Evolutionary conservation across 2,888 invertebrate genomes (phyloP).

Genomic region (Drosophila neonasuta): DNA sequence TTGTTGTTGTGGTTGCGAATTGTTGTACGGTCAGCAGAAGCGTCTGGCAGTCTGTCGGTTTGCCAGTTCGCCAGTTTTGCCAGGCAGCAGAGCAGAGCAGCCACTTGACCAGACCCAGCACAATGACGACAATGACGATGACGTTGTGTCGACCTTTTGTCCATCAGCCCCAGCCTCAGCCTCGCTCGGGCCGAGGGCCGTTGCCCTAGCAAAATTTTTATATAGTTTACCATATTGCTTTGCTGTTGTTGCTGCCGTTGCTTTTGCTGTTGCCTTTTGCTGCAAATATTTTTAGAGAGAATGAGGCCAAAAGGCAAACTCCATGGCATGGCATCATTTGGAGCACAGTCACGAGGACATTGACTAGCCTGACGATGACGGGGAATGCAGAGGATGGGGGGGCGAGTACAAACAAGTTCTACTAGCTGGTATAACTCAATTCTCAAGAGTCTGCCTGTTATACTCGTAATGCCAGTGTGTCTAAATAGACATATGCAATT

Average conservation of each 20-base stretch:
- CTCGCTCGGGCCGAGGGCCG: conserved; percentile 27
- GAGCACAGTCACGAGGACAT: conserved; percentile 36
- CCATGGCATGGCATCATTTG: conserved; percentile 66
- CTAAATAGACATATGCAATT: conserved; percentile 68
- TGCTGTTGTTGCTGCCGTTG: conserved; percentile 26
- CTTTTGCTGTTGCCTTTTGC: conserved; percentile 30
- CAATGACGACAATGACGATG: conserved; percentile 70
- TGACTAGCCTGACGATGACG: neutral
- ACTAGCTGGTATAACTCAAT: conserved; percentile 59
- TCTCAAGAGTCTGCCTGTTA: conserved; percentile 34
- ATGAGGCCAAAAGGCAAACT: conserved; percentile 69
- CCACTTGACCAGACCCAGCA: conserved; percentile 69
- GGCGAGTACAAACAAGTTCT: conserved; percentile 49
- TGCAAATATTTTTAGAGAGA: conserved; percentile 66
- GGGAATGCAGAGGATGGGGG: conserved; percentile 15
- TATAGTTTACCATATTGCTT: conserved; percentile 69
- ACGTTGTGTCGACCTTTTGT: conserved; percentile 68
- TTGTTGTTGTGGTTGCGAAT: conserved; percentile 44
- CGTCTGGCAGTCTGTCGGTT: conserved; percentile 17
- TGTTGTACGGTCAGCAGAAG: conserved; percentile 27
- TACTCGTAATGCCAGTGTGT: conserved; percentile 41
- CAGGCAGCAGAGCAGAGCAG: conserved; percentile 27
- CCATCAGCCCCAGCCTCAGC: conserved; percentile 32
- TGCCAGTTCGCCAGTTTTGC: conserved; percentile 14
- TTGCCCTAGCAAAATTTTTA: conserved; percentile 62